Conservation (phyloP, 2,888 invertebrate species). For the Venustoraphidia nigricollis region DNA sequence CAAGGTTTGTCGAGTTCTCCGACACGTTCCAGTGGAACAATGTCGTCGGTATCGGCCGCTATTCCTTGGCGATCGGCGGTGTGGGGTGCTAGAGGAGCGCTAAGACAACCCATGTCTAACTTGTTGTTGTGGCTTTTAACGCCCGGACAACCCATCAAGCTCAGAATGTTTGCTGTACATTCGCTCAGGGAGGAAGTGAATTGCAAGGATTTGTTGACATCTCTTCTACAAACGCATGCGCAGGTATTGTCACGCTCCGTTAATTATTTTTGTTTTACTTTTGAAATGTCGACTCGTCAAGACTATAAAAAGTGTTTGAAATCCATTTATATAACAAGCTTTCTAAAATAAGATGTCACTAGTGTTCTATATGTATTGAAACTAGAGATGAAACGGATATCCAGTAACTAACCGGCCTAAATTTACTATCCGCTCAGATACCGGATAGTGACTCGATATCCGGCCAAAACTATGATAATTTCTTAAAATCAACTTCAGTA, state of each 20-base stretch:
- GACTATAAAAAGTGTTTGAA: too few species aligned
- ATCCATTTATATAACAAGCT: too few species aligned
- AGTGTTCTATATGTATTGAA: too few species aligned
- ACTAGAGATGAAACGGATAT: too few species aligned
- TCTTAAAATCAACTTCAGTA: too few species aligned
- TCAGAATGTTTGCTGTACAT: conserved; percentile 28
- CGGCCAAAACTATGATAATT: too few species aligned
- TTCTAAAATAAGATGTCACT: too few species aligned
- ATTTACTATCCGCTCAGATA: too few species aligned
- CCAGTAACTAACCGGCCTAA: too few species aligned
- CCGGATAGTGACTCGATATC: too few species aligned
- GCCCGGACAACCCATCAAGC: conserved; percentile 27
- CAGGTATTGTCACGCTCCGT: conserved; percentile 18
- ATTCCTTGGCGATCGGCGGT: conserved; percentile 2
- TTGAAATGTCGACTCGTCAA: too few species aligned
- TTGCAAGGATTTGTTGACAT: conserved; percentile 26
- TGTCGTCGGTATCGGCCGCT: background rate
- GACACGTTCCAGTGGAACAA: background rate
- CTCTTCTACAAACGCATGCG: conserved; percentile 26
- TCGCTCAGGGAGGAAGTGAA: conserved; percentile 28
- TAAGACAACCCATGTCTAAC: conserved; percentile 28
- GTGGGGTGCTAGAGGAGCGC: conserved; percentile 23
- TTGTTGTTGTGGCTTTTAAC: conserved; percentile 31
- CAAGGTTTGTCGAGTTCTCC: conserved; percentile 23
- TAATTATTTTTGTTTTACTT: too few species aligned